Conservation (phyloP, 2,113 vertebrate species). For the Motacilla tschutschensis region DNA sequence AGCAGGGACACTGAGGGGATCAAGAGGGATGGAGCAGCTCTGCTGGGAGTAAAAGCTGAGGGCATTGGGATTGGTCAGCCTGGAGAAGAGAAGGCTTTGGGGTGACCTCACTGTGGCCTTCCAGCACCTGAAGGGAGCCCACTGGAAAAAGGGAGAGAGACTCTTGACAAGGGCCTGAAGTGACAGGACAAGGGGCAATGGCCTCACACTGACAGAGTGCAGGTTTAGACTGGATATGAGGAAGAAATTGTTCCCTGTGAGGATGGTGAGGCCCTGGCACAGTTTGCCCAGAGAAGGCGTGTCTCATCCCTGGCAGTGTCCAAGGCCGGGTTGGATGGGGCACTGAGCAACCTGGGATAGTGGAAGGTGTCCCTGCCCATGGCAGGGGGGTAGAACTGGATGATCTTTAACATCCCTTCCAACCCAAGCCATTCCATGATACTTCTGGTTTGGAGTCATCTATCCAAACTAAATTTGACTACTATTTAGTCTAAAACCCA, state of each 20-base stretch:
- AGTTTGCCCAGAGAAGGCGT: not conserved
- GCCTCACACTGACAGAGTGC: not conserved
- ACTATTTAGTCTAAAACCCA: not conserved
- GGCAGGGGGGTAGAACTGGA: rapidly evolving
- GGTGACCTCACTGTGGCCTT: not conserved
- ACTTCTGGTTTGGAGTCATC: not conserved
- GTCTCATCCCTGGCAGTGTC: not conserved
- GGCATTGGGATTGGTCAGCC: not conserved
- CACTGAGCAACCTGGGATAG: rapidly evolving
- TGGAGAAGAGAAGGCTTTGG: not conserved
- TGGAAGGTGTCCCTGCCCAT: not conserved
- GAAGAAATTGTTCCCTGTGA: not conserved
- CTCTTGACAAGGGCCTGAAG: not conserved
- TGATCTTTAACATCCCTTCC: not conserved
- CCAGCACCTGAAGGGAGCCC: not conserved
- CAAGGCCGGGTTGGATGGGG: rapidly evolving
- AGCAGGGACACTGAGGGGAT: not conserved
- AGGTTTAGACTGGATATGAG: rapidly evolving
- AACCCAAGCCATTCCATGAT: not conserved
- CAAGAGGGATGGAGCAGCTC: not conserved
- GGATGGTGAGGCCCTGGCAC: not conserved
- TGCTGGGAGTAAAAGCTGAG: not conserved
- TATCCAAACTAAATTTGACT: not conserved
- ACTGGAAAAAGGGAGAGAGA: not conserved
- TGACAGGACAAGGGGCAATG: not conserved